Base-by-base conservation (phyloP, 2,113 vertebrate species). In the Stictonetta naevosa region DNA sequence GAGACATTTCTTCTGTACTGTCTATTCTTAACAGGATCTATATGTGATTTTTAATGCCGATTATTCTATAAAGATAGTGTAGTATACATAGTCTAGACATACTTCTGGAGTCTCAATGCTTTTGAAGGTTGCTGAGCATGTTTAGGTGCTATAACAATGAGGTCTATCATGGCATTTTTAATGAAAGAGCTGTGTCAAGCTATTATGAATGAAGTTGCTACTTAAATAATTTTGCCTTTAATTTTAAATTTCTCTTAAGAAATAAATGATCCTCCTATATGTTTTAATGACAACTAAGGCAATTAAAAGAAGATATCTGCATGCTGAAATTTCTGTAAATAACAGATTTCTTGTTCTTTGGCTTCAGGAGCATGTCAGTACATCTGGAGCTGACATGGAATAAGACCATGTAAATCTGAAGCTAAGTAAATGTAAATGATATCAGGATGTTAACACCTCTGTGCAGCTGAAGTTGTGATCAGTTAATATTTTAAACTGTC, bases 271-370 rank as follows among this genome's bases (percentile, higher is more conserved):
- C 44, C 53, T 63, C 22, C 19, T 19, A 42, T 82, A 50, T 77
- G 85, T 91, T 97, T 96, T 93, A 71, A 59, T 91, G 91, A 89
- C 33, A 91, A 87, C 25, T 46, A 87, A 93, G 48, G 46, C n/a
- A 72, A 68, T 87, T 90, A 44, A 31, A 59, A 48, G 20, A 74
- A 95, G 68, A 88, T 79, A 78, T 78, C 46, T 67, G n/a, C 34
- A 44, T 93, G 59, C 31, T 60, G 38, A 87, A 90, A 3, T 63
- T 86, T 74, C 55, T 95, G 36, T 92, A 96, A 95, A 93, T 95
- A 94, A 94, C 31, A 84, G 17, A 64, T 72, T 55, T 53, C 23
- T 79, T 91, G 26, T 67, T n/a, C 76, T 85, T 56, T 29, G 34
- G 40, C 69, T 58, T 86, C 64, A 48, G 31, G 52, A 85, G 64